phyloP scores from a whole-genome alignment of 2,888 invertebrate genomes.

The Calameuta filiformis region DNA sequence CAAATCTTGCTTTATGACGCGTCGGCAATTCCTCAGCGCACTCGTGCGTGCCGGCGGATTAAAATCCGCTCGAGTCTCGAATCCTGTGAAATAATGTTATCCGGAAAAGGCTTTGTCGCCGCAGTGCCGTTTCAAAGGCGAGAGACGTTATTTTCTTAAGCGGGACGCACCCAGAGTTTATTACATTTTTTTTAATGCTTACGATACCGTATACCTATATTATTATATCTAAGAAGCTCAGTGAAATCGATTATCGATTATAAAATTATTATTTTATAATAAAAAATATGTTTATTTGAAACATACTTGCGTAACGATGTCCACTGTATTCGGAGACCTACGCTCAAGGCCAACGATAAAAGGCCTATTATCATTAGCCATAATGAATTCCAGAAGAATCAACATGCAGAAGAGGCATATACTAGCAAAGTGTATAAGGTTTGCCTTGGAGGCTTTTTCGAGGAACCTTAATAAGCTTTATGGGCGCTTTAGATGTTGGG shows the following conservation, averaged over 20 bases:
- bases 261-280: not conserved
- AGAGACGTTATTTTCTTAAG: too few relatives aligned
- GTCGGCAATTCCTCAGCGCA: slow-evolving; percentile 24
- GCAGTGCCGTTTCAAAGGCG: too few relatives aligned
- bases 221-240: too few relatives aligned
- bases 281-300: not conserved
- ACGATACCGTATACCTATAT: too few relatives aligned
- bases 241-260: not conserved
- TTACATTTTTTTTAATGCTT: too few relatives aligned
- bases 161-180: too few relatives aligned
- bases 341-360: too few relatives aligned
- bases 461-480: not conserved
- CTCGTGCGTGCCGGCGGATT: slow-evolving; percentile 22
- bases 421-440: too few relatives aligned
- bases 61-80: slow-evolving; percentile 17
- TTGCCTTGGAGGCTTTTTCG: too few relatives aligned
- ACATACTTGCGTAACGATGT: too few relatives aligned
- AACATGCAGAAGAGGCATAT: not conserved
- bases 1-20: slow-evolving; percentile 42
- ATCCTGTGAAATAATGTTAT: slow-evolving; percentile 23
- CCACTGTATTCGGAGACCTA: too few relatives aligned
- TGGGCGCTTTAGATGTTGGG: not conserved
- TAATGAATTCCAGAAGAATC: not conserved
- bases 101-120: too few relatives aligned
- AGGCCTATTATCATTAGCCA: not conserved